These are phyloP conservation scores for Physeter macrocephalus DNA, from an alignment of 2,113 vertebrate species.

Conservation along the genomic window DNA sequence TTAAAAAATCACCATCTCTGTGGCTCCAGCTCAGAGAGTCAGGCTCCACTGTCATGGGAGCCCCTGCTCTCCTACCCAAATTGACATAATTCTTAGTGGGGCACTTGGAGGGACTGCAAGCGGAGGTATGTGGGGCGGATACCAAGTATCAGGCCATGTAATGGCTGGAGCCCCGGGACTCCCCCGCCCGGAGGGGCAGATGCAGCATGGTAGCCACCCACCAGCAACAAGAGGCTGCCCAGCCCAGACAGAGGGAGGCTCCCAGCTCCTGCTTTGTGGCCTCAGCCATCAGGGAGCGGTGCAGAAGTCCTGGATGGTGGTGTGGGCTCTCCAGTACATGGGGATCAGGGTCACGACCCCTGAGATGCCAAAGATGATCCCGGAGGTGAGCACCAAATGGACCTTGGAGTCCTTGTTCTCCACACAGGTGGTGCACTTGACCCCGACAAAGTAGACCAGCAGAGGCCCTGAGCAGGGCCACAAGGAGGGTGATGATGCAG, in stretches of 20 bases:
- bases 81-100: slow-evolving; percentile 77
- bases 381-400: slow-evolving; percentile 84
- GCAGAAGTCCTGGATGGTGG: slow-evolving; percentile 78
- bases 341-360: slow-evolving; percentile 80
- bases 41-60: neutral
- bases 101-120: slow-evolving; percentile 61
- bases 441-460: slow-evolving; percentile 84
- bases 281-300: slow-evolving; percentile 69
- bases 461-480: slow-evolving; percentile 84
- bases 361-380: slow-evolving; percentile 78
- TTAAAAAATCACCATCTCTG: no score
- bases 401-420: slow-evolving; percentile 86
- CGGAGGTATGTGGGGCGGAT: slow-evolving; percentile 14
- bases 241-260: slow-evolving; percentile 73
- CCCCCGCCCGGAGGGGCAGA: slow-evolving; percentile 55
- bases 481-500: slow-evolving; percentile 85
- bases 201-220: slow-evolving; percentile 72
- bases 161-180: slow-evolving; percentile 12
- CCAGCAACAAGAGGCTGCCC: slow-evolving; percentile 66
- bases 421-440: slow-evolving; percentile 90
- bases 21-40: neutral
- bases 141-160: slow-evolving; percentile 70
- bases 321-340: slow-evolving; percentile 73
- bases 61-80: neutral
- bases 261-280: slow-evolving; percentile 75